Evolutionary conservation across 2,888 invertebrate species (phyloP), one percentile per base, ranked within the genome.

Genomic region (Drosophila kanekoi): DNA sequence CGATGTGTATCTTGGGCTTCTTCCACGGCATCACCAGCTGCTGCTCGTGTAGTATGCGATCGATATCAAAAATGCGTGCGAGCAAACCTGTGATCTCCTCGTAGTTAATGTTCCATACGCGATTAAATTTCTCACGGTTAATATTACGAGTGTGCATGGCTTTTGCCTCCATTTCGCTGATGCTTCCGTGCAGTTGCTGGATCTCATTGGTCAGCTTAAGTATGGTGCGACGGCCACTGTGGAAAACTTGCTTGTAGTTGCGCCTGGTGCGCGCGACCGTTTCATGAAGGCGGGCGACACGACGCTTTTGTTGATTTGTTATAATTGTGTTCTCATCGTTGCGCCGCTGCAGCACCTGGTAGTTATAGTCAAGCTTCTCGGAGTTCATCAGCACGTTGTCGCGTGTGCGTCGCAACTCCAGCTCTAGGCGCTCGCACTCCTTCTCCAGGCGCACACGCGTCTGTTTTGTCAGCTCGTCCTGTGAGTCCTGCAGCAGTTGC

Each of bases 281-380:
- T 89, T 97, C 97, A 51, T 96, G 95, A 81, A 97, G 93, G 92
- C 96, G 96, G 77, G 96, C 96, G 5, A 97, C 93, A 76, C 95
- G 94, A 9, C 96, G 93, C 84, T 96, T 96, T 84, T 97, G 97
- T 79, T 96, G 95, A 51, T 95, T 96, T 86, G 95, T 94, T 6
- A 97, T 95, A 43, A 96, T 95, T 0, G 95, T 93, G 90, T 97
- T 97, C 92, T 98, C 98, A 77, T 97, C 97, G 91, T 98, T 97
- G 2, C 97, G 94, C 88, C 96, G 96, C 92, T 96, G 96, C 47
- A 98, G 91, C 9, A 97, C 95, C 89, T 97, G 96, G 90, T 97
- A 97, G 90, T 97, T 98, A 90, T 98, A 98, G 82, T 97, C 96
- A 56, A 98, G 94, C 91, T 98, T 98, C 91, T 98, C 98, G 11